Evolutionary conservation across 2,797 vertebrate species (phyloP), one percentile per base, ranked within the genome.

Genomic region (Momotus momota): DNA sequence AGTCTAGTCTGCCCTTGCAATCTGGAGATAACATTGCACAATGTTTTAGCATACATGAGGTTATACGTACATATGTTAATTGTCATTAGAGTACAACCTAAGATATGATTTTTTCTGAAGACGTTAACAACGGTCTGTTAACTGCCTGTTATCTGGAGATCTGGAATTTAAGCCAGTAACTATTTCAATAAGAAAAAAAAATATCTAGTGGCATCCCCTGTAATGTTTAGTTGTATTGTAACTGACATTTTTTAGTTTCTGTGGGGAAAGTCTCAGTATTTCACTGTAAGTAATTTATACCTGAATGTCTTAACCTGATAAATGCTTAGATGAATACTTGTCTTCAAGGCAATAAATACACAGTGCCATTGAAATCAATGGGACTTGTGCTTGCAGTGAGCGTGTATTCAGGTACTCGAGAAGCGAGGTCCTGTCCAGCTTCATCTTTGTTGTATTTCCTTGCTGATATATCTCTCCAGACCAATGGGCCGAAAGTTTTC

Each of bases 11-110:
- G 80, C 70, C 60, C 21, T 91, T 90, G 77, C 82, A 96, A 91
- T 97, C 87, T 96, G 96, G 92, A 94, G 93, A 75, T 78, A 90
- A 94, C 88, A 95, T 90, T 95, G 93, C 57, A 91, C 49, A 64
- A 25, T 11, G 3, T 79, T 86, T 86, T 66, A 94, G 67, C 66
- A 86, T 62, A 86, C 55, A 29, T 38, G 58, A 82, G 17, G 29
- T 81, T 86, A 25, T 67, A 16, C 11, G 57, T 84, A 81, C 89
- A 67, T 58, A 33, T 12, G 5, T 55, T 91, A 64, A 41, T 71
- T 86, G 14, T 69, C 0, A 0, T 65, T 69, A 65, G 33, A 33
- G n/a, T 25, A 91, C 6, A 86, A 45, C 5, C 25, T 46, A 54
- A 86, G 12, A 43, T 40, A 23, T 0, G 0, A 12, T 41, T 84